phyloP scores from a whole-genome alignment of 2,888 invertebrate species.

The Phortica magna region DNA sequence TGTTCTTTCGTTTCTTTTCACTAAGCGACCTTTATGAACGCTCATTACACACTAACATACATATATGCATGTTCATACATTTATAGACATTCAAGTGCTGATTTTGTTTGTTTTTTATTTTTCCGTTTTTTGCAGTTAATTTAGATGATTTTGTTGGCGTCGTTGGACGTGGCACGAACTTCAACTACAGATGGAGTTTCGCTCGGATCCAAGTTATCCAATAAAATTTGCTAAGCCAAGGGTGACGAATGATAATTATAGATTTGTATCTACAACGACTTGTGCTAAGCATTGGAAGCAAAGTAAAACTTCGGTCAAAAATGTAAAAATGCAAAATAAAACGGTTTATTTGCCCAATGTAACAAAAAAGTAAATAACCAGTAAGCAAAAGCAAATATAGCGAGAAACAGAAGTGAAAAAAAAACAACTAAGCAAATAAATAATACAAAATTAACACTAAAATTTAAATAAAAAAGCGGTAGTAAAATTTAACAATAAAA shows the following conservation, averaged over 20 bases:
- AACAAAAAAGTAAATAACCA: background rate
- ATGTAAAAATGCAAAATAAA: background rate
- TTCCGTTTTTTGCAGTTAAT: conserved; percentile 24
- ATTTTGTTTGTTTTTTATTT: conserved; percentile 33
- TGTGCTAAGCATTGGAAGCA: background rate
- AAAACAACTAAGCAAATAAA: conserved; percentile 6
- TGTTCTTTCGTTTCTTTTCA: conserved; percentile 54
- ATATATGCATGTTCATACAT: conserved; percentile 33
- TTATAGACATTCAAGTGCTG: conserved; percentile 17
- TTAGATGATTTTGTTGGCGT: background rate
- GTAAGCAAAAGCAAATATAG: background rate
- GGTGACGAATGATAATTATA: background rate
- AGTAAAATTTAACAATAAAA: conserved; percentile 51
- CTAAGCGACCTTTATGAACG: background rate
- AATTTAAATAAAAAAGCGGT: conserved; percentile 41
- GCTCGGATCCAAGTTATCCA: background rate
- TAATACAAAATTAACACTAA: background rate
- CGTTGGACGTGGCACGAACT: background rate
- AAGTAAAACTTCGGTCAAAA: background rate
- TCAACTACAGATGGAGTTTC: background rate
- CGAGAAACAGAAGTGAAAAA: background rate
- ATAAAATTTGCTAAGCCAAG: background rate
- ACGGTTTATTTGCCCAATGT: background rate
- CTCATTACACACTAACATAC: background rate
- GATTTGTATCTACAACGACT: background rate